Evolutionary conservation across 2,113 vertebrate species (phyloP).

Genomic region (Chaenogobius annularis): DNA sequence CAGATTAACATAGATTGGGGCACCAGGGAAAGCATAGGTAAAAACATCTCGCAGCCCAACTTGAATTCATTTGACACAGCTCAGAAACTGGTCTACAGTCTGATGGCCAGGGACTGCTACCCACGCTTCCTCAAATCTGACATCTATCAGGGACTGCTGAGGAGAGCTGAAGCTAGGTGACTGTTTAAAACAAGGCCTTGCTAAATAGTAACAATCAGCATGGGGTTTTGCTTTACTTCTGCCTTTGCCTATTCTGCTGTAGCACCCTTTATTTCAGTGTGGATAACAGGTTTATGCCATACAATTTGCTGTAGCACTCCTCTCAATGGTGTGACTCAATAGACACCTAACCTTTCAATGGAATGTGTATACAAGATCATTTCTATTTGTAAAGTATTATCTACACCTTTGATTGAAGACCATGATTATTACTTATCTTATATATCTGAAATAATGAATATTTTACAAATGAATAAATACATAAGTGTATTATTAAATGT

Average conservation of each 20-base stretch:
- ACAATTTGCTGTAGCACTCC: conserved; percentile 34
- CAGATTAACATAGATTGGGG: conserved; percentile 94
- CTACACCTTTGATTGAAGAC: conserved; percentile 37
- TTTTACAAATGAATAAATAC: conserved; percentile 54
- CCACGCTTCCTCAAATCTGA: conserved; percentile 91
- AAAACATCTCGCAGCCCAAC: conserved; percentile 85
- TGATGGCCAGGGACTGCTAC: conserved; percentile 94
- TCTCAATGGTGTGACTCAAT: conserved; percentile 54
- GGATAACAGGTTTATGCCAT: conserved; percentile 54
- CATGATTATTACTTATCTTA: conserved; percentile 19
- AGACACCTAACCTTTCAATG: conserved; percentile 42
- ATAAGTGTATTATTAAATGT: conserved; percentile 37
- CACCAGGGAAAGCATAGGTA: conserved; percentile 88
- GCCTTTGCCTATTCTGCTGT: conserved; percentile 44
- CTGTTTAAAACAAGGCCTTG: conserved; percentile 35
- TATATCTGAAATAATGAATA: conserved; percentile 13
- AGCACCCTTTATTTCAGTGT: conserved; percentile 44
- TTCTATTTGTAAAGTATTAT: conserved; percentile 64
- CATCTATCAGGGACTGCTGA: conserved; percentile 75
- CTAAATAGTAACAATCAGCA: neutral
- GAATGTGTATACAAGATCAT: conserved; percentile 6
- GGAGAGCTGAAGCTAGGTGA: conserved; percentile 67
- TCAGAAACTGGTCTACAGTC: conserved; percentile 87
- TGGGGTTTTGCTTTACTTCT: conserved; percentile 4
- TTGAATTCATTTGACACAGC: conserved; percentile 86